Evolutionary conservation across 1,140 invertebrate species (phyloP), one percentile per base, ranked within the genome.

Genomic region (Helicoverpa zea): DNA sequence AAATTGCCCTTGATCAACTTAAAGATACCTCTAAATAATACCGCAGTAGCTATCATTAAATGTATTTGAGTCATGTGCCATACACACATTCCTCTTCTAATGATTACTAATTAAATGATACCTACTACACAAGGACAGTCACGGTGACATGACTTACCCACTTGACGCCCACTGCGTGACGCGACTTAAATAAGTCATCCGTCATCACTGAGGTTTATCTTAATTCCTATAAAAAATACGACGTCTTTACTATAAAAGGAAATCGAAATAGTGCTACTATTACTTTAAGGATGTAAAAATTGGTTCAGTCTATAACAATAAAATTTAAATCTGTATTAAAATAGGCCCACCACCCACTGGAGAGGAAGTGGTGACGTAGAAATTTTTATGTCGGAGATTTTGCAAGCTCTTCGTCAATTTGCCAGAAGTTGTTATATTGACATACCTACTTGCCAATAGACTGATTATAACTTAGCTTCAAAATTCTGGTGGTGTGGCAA

Each of bases 141-240:
- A 58, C 12, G 70, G 70, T 18, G 70, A 73, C 52, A 73, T 43
- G n/a, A 43, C 52, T 58, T 18, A 58, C 70, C 30, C 16, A 58
- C 29, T n/a, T 73, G 35, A 43, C 70, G 70, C 70, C 70, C 70
- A 73, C 70, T 56, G 52, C 49, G 49, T 3, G 18, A 3, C 29
- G 52, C 58, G 70, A 73, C 58, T 58, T 73, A 58, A 73, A 73
- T 73, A 73, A 73, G 18, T 73, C 70, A 73, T 43, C 16, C 23
- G 70, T 30, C 29, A 58, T 58, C 23, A 56, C 68, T 72, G 66
- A 66, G 16, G 43, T 43, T 49, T 51, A 73, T 35, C 52, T 73
- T 58, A 73, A 72, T 58, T 58, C 23, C 2, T n/a, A 35, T 16
- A 73, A 68, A 49, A 49, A 47, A 66, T 64, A 47, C 11, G 35